Base-by-base conservation (phyloP, 2,113 vertebrate species). In the Corythaixoides concolor region DNA sequence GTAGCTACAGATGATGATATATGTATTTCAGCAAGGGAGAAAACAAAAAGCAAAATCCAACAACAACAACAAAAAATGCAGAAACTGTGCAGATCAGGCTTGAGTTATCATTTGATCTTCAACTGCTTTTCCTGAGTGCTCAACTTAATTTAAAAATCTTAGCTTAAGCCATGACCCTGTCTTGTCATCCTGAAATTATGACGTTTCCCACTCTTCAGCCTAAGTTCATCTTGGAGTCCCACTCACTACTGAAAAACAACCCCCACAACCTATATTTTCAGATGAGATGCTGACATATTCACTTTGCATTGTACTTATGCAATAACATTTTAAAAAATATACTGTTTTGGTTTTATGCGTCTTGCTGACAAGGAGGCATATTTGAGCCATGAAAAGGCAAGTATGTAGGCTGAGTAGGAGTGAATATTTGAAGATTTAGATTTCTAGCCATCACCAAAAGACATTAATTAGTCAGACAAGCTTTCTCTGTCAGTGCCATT, bases 381-480 rank as follows among this genome's bases (percentile, higher is more conserved):
- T 21, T 59, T 75, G 49, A 93, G 49, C 87, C 24, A 19, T 53
- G 89, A 88, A 56, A 67, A 73, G 35, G 19, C 45, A 86, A 59
- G 49, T 58, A 14, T 66, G 60, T 90, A 90, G 70, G 80, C 72
- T 55, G 89, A 77, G 55, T 45, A 77, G 91, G 88, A 93, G 89
- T 78, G 78, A 50, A 14, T 78, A 73, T 93, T 88, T 58, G 69
- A 93, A 93, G 73, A 75, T 70, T 88, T 33, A 47, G 52, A 32
- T 90, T 96, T 95, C 47, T 26, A 92, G 66, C 39, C 21, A 85
- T 50, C n/a, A 43, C 37, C 64, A 64, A 93, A 95, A 91, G 45
- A 8, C 76, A 83, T 73, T 78, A 87, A 88, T 96, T 92, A 95
- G 49, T 81, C 70, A 91, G 89, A 69, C 59, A 79, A 62, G 43